Evolutionary conservation across 1,140 invertebrate species (phyloP), one percentile per base, ranked within the genome.

Genomic region (Colletes gigas): DNA sequence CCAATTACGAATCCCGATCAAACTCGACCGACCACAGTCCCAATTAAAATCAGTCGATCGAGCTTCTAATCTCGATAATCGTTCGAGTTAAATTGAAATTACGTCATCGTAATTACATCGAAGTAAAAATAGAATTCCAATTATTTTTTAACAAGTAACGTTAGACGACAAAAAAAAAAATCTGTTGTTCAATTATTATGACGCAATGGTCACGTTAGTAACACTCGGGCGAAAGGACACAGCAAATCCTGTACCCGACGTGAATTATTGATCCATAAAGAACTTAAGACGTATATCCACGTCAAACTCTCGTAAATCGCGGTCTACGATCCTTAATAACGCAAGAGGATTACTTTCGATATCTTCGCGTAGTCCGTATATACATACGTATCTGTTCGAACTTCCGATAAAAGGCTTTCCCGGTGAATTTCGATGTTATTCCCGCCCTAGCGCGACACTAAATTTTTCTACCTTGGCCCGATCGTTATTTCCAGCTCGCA

Each of bases 181-280:
- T 55, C 54, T 17, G 14, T 17, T 9, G 4, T n/a, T 30, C 10
- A 3, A 14, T 17, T 30, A 21, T 8, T 30, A 17, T 21, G 17
- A 5, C 7, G 8, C 8, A 12, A n/a, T 6, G 21, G 1, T 14
- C 10, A 4, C 9, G 17, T 21, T 55, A n/a, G 69, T 39, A 52
- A 73, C 8, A 73, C 57, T 73, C 41, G n/a, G 0, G 5, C n/a
- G 65, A 41, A 4, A 39, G 39, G 2, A n/a, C 15, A 73, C 0
- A 60, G 19, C 30, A n/a, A 15, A 66, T 66, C 39, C 5, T 44
- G 9, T 4, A 7, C 54, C 77, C 41, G 12, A 55, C 15, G 41
- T 55, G 70, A 65, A 55, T 66, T 79, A 66, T 79, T 39, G 77
- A 79, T 73, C 77, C 41, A 52, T 66, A 57, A 73, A 63, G 57